Evolutionary conservation across 1,140 invertebrate genomes (phyloP), one percentile per base, ranked within the genome.

Genomic region (Drosophila paulistorum): DNA sequence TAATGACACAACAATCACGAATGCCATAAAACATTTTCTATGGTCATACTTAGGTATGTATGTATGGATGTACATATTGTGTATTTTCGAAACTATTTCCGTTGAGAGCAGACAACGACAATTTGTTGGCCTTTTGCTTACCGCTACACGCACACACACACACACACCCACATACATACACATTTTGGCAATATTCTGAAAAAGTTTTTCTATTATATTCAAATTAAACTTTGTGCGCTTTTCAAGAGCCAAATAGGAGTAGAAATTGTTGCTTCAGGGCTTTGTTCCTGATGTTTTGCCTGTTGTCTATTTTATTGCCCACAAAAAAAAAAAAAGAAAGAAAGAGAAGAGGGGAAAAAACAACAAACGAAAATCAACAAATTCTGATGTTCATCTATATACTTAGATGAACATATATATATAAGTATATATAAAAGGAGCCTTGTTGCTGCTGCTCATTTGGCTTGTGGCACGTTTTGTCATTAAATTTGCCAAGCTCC

Each of bases 201-300:
- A 64, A 79, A 87, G 84, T 87, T 87, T 87, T 89, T 89, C 84
- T 89, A 89, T 89, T 89, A 89, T 89, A 89, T 89, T 84, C 84
- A 89, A 89, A 89, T 89, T 89, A 89, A 89, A 89, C 84, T 89
- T 89, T 89, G 45, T 69, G 35, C 68, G 26, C 67, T 65, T 51
- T 51, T 51, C 45, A 51, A 51, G 17, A 51, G 39, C 33, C 26
- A 23, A 48, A 35, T 41, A 71, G 39, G 54, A 75, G 41, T 10
- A 39, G 54, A 65, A 74, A 70, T 70, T 77, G 77, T 77, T 85
- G 70, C 71, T 74, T 63, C 71, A 23, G 57, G 68, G 54, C 35
- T 70, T 58, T 33, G 26, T 69, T 69, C 64, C 62, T 77, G 45
- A 60, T 77, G 77, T 77, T 77, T 76, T 77, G n/a, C 10, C 33